Conservation (phyloP, 2,797 vertebrate species). For the Tokudaia tokunoshimensis region DNA sequence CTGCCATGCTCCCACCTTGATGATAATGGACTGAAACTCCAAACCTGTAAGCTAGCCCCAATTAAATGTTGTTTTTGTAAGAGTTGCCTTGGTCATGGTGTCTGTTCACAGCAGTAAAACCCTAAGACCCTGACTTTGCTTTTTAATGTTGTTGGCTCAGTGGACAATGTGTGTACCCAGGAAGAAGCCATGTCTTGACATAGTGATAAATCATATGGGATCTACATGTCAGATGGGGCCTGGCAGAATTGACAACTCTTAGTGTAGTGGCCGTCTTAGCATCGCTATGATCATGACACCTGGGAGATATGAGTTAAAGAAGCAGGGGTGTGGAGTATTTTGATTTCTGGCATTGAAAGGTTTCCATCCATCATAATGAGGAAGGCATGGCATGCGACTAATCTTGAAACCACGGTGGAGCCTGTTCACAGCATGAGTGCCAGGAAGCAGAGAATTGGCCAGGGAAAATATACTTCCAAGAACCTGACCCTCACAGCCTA, state of each 20-base stretch:
- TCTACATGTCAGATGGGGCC: not conserved
- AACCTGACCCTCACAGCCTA: not conserved
- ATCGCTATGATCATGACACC: not conserved
- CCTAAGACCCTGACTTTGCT: not conserved
- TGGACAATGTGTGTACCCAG: no score
- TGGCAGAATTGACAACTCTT: not conserved
- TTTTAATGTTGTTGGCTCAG: not conserved
- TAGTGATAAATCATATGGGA: accelerated
- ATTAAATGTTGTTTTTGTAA: no score
- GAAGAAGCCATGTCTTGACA: no score
- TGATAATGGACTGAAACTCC: no score
- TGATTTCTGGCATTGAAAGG: not conserved
- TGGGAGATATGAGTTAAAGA: not conserved
- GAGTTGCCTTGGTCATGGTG: no score
- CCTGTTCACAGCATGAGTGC: not conserved
- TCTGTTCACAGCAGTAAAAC: no score
- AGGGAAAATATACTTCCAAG: not conserved
- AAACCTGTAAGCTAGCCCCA: no score
- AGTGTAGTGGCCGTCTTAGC: not conserved
- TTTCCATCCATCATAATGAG: not conserved
- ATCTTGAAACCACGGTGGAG: not conserved
- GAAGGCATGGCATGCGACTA: not conserved
- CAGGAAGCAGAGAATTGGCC: not conserved
- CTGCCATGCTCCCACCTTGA: no score
- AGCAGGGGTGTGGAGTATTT: not conserved